Conservation (phyloP, 23 tunicate genomes). For the Botrylloides violaceus region DNA sequence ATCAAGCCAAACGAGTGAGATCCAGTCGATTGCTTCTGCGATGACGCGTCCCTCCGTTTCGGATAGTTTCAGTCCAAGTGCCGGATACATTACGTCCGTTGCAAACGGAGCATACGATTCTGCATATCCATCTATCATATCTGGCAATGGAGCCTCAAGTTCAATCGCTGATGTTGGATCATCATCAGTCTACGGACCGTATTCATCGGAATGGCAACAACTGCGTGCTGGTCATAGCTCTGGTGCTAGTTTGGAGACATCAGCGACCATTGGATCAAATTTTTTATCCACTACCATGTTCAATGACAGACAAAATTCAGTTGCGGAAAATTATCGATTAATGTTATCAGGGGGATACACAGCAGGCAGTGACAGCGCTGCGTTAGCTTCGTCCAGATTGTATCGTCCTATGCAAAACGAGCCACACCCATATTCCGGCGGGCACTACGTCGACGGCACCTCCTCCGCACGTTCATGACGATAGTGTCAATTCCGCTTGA, state of each 20-base stretch:
- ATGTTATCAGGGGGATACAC: conserved; percentile 8
- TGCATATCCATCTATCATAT: background rate
- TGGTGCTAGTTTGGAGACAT: background rate
- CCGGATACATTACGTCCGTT: background rate
- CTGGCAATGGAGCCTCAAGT: too few relatives aligned
- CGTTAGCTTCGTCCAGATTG: conserved; percentile 6
- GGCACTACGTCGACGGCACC: background rate
- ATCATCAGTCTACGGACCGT: background rate
- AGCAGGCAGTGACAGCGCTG: conserved; percentile 2
- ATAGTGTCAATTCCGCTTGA: too few relatives aligned
- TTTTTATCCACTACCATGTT: conserved; percentile 16
- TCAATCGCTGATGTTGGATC: background rate
- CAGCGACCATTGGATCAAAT: conserved; percentile 8
- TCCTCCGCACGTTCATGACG: conserved; percentile 1
- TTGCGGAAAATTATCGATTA: conserved; percentile 2
- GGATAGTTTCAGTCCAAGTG: background rate
- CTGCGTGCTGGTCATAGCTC: background rate
- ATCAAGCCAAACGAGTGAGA: background rate
- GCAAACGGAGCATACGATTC: background rate
- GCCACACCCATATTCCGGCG: conserved; percentile 8
- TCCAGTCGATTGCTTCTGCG: background rate
- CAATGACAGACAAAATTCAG: conserved; percentile 4
- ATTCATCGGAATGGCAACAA: background rate
- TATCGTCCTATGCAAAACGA: conserved; percentile 13
- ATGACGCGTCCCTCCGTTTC: too few relatives aligned